Percentiles rank a stretch among this genome's conserved stretches.
phyloP scores from a whole-genome alignment of 2,113 vertebrate genomes.

The Ptilonorhynchus violaceus region DNA sequence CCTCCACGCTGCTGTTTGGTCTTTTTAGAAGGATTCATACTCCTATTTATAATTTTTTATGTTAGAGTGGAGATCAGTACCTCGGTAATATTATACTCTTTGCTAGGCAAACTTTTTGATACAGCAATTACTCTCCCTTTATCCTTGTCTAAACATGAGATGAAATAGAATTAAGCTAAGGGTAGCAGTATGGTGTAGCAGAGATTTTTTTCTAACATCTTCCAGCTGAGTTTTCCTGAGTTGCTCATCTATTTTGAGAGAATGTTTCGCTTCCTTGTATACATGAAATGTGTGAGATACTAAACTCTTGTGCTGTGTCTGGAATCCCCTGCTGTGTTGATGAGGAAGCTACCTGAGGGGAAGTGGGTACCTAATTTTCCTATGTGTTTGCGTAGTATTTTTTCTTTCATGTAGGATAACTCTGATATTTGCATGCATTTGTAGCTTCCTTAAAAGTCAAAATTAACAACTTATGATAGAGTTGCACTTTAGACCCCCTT shows the following conservation, averaged over 20 bases:
- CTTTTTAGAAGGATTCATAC: not conserved
- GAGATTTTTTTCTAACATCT: not conserved
- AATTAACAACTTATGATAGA: not conserved
- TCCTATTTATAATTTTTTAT: not conserved
- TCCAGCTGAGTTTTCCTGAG: not conserved
- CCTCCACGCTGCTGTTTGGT: not conserved
- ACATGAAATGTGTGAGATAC: not conserved
- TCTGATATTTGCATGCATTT: not conserved
- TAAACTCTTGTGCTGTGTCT: not conserved
- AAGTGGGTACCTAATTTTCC: not conserved
- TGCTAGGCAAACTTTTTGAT: not conserved
- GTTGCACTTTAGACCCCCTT: not conserved
- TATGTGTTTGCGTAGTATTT: not conserved
- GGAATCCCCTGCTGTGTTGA: not conserved
- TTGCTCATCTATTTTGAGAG: not conserved
- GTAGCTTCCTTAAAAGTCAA: not conserved
- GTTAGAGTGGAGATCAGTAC: not conserved
- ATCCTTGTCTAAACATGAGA: not conserved
- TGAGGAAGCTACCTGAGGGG: not conserved
- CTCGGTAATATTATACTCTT: not conserved
- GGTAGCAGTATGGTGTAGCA: not conserved
- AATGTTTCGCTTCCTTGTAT: not conserved
- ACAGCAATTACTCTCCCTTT: not conserved
- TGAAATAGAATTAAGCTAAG: not conserved
- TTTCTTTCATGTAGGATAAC: not conserved